Evolutionary conservation across 2,888 invertebrate species (phyloP).

Genomic region (Macrosiphum euphorbiae): DNA sequence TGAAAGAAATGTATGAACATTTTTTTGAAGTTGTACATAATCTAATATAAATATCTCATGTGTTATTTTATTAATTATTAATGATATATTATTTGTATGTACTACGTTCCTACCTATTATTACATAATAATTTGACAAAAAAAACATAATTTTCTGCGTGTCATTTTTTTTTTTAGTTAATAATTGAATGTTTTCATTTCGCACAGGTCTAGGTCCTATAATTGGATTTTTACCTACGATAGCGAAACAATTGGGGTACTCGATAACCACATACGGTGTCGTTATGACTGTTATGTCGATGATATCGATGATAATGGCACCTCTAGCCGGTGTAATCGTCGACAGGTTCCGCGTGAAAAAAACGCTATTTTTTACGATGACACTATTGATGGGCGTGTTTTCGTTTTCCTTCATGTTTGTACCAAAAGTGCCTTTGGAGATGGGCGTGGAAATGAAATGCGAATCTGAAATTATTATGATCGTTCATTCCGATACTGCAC

Average conservation of each 20-base stretch:
- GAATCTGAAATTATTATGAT: not conserved
- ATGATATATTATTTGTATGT: too few species aligned
- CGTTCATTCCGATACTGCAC: not conserved
- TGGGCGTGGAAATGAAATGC: not conserved
- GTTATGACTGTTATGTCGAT: slow-evolving; percentile 85
- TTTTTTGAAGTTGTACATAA: too few species aligned
- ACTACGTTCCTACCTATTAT: too few species aligned
- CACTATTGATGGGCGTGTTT: not conserved
- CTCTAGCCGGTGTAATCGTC: slow-evolving; percentile 83
- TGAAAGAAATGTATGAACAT: too few species aligned
- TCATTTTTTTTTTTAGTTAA: not conserved
- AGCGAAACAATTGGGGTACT: slow-evolving; percentile 86
- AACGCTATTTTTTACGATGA: slow-evolving; percentile 73
- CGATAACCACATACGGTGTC: slow-evolving; percentile 82
- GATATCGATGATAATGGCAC: slow-evolving; percentile 84
- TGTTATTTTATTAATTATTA: too few species aligned
- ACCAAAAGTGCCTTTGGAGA: not conserved
- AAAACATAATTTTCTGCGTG: too few species aligned
- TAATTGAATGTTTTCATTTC: slow-evolving; percentile 65
- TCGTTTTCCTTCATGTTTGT: slow-evolving; percentile 28
- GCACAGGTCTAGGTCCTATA: slow-evolving; percentile 85
- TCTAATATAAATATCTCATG: too few species aligned
- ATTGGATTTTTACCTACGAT: slow-evolving; percentile 80
- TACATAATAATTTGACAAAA: too few species aligned
- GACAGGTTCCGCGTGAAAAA: slow-evolving; percentile 84